A percentile compares a stretch with the other conserved stretches of the same genome.
Evolutionary conservation across 2,113 vertebrate genomes (phyloP).

Genomic region (Murina feae): DNA sequence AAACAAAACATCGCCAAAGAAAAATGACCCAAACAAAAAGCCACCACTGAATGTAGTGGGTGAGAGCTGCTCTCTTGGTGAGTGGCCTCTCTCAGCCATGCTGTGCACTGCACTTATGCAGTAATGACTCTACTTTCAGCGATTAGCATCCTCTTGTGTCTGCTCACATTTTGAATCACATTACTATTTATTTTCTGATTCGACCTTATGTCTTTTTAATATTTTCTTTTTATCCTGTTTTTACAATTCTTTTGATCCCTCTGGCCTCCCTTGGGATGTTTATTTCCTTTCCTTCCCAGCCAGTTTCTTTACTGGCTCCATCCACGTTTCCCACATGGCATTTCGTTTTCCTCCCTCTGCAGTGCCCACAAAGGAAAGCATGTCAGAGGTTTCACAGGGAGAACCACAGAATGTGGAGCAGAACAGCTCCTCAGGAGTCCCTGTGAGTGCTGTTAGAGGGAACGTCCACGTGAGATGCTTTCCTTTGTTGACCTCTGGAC

Average conservation of each 20-base stretch:
- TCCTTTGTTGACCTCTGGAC: conserved; percentile 23
- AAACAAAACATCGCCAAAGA: neutral
- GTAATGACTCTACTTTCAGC: neutral
- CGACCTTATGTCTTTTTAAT: conserved; percentile 61
- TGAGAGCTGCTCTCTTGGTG: neutral
- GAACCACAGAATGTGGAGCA: conserved; percentile 31
- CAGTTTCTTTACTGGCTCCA: conserved; percentile 58
- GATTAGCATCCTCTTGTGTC: conserved; percentile 10
- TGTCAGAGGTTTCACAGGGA: conserved; percentile 53
- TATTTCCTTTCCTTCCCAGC: conserved; percentile 54
- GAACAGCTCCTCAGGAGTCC: conserved; percentile 18
- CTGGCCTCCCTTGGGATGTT: conserved; percentile 51
- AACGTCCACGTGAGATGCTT: neutral
- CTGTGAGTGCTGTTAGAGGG: neutral
- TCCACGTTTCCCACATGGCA: conserved; percentile 31
- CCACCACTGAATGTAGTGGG: neutral
- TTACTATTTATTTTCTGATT: conserved; percentile 50
- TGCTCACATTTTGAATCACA: neutral
- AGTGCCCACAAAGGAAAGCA: conserved; percentile 60
- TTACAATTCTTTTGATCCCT: conserved; percentile 70
- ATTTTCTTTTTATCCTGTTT: conserved; percentile 67
- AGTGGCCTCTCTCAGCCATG: neutral
- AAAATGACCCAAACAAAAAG: neutral
- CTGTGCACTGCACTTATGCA: accelerated
- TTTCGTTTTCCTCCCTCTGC: conserved; percentile 57